Evolutionary conservation across 2,888 invertebrate species (phyloP).

Genomic region (Nomada goodeniana): DNA sequence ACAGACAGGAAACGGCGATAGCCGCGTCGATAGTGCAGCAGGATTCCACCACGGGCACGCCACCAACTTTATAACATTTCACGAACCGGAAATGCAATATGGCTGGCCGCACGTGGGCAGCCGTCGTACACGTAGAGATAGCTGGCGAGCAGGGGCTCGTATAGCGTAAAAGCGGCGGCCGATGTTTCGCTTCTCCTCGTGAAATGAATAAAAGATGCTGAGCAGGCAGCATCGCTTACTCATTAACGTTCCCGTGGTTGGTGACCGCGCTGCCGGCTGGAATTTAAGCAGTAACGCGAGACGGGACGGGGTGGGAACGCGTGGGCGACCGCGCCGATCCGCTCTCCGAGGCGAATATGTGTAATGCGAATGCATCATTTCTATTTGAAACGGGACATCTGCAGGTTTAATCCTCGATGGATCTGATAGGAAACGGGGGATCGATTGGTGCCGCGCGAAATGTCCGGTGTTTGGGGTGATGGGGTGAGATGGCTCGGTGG

Average conservation of each 20-base stretch:
- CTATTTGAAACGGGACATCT: constrained; percentile 17
- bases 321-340: constrained; percentile 55
- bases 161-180: constrained; percentile 70
- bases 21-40: constrained; percentile 48
- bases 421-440: constrained; percentile 23
- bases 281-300: constrained; percentile 61
- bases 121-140: constrained; percentile 36
- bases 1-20: constrained; percentile 78
- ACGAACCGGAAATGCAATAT: constrained; percentile 76
- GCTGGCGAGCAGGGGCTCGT: constrained; percentile 22
- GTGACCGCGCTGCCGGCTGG: constrained; percentile 35
- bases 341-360: constrained; percentile 19
- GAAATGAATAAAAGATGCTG: constrained; percentile 79
- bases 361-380: constrained; percentile 56
- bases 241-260: constrained; percentile 67
- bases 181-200: constrained; percentile 71
- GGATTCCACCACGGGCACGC: constrained; percentile 55
- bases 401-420: constrained; percentile 12
- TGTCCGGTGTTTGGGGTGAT: too few species aligned
- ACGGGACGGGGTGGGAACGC: constrained; percentile 37
- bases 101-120: constrained; percentile 69
- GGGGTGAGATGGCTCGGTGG: too few species aligned
- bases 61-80: constrained; percentile 73
- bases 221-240: constrained; percentile 64
- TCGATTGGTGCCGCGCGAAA: background rate